Evolutionary conservation across 2,888 invertebrate genomes (phyloP).

Genomic region (Polymixis flavicincta): DNA sequence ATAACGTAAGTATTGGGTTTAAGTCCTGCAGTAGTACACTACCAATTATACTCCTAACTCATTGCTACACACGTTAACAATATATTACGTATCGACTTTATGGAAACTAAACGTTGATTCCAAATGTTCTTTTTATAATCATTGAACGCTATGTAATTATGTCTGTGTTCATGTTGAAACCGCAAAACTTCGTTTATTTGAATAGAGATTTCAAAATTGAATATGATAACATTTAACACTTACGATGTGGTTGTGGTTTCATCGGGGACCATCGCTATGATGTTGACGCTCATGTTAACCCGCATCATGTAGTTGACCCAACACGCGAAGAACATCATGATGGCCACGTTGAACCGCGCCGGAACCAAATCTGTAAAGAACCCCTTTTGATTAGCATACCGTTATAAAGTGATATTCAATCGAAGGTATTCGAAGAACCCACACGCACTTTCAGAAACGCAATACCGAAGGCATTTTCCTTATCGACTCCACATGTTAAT

Average conservation of each 20-base stretch:
- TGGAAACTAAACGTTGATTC: conserved; percentile 2
- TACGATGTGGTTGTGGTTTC: conserved; percentile 78
- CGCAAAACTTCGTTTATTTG: not conserved
- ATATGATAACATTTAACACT: conserved; percentile 70
- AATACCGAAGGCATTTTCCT: conserved; percentile 58
- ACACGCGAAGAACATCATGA: conserved; percentile 94
- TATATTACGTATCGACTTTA: not conserved
- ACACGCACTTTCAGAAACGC: conserved; percentile 32
- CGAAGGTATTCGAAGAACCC: conserved; percentile 38
- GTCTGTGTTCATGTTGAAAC: not conserved
- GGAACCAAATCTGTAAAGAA: conserved; percentile 82
- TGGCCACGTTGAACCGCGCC: conserved; percentile 87
- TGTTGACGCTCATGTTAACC: conserved; percentile 94
- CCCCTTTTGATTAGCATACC: conserved; percentile 36
- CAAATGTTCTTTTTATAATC: conserved; percentile 9
- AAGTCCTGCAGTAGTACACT: conserved; percentile 38
- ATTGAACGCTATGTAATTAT: conserved; percentile 12
- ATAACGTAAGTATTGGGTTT: conserved; percentile 57
- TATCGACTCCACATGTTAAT: conserved; percentile 46
- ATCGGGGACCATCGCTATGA: conserved; percentile 93
- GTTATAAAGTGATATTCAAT: conserved; percentile 27
- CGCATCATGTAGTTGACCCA: conserved; percentile 94
- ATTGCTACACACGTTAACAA: conserved; percentile 21
- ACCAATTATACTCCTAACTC: conserved; percentile 21
- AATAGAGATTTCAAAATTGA: not conserved